Percentiles rank a stretch among this genome's conserved stretches.
Evolutionary conservation across 2,113 vertebrate species (phyloP).

Genomic region (Hyla sarda): DNA sequence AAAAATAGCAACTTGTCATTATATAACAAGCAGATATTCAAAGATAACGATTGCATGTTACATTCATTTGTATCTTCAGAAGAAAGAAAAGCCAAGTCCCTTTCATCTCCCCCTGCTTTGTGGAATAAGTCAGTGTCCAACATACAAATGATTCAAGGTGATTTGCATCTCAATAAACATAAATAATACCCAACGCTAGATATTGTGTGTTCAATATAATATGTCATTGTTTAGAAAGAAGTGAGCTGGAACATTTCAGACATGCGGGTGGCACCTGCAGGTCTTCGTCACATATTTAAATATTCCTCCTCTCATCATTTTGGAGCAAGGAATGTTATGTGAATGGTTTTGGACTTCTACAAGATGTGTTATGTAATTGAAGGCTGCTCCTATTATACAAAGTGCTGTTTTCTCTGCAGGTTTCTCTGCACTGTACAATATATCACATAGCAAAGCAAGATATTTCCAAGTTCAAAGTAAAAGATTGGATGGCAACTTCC

Average conservation of each 20-base stretch:
- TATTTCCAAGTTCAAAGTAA: conserved; percentile 46
- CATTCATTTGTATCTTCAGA: conserved; percentile 9
- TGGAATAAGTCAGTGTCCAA: conserved; percentile 8
- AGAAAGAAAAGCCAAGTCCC: not conserved
- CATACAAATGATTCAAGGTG: conserved; percentile 26
- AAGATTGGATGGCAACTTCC: conserved; percentile 30
- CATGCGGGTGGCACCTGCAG: conserved; percentile 38
- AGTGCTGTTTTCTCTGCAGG: conserved; percentile 36
- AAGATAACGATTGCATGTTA: not conserved
- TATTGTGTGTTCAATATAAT: conserved; percentile 19
- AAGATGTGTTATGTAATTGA: conserved; percentile 38
- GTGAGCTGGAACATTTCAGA: not conserved
- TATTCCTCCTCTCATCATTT: conserved; percentile 49
- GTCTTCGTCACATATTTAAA: conserved; percentile 42
- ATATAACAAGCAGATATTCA: conserved; percentile 1
- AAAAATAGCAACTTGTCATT: conserved; percentile 3
- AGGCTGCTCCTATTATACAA: not conserved
- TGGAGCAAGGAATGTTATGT: conserved; percentile 14
- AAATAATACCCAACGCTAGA: not conserved
- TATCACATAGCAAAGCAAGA: conserved; percentile 28
- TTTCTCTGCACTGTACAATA: conserved; percentile 10
- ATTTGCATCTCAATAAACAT: conserved; percentile 40
- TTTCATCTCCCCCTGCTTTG: conserved; percentile 5
- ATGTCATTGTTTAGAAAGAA: conserved; percentile 22
- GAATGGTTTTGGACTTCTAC: not conserved